A percentile compares a stretch with the other conserved stretches of the same genome.
phyloP scores from a whole-genome alignment of 2,888 invertebrate species.

The Physocephala rufipes region DNA sequence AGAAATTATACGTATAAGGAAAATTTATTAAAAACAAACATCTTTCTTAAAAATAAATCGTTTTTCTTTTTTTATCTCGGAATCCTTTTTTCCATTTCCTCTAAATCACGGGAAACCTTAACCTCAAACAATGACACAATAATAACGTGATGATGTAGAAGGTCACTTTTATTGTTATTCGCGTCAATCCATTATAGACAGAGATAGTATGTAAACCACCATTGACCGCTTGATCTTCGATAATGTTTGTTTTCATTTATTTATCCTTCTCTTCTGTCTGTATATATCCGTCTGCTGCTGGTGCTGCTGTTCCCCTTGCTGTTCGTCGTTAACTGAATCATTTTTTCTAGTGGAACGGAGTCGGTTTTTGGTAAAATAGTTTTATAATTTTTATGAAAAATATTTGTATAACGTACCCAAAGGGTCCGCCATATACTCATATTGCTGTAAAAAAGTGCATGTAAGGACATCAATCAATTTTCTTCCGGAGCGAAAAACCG shows the following conservation, averaged over 20 bases:
- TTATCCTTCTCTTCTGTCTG: background rate
- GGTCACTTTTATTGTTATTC: background rate
- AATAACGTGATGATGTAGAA: no score
- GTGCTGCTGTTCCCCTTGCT: background rate
- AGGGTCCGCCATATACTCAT: no score
- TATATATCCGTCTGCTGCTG: background rate
- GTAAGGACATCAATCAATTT: conserved; percentile 5
- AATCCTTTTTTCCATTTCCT: background rate
- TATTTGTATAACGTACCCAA: conserved; percentile 6
- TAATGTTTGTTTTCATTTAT: background rate
- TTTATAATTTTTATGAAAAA: conserved; percentile 9
- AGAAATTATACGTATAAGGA: background rate
- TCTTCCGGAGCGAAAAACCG: background rate
- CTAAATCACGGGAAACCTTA: no score
- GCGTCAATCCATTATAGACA: conserved; percentile 9
- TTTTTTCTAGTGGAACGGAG: background rate
- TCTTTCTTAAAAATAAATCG: background rate
- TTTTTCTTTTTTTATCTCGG: background rate
- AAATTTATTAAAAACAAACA: background rate
- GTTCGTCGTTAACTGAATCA: background rate
- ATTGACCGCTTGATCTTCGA: background rate
- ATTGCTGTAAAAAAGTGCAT: background rate
- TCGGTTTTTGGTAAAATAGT: conserved; percentile 9
- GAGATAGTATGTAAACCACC: background rate
- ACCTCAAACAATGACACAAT: no score